Evolutionary conservation across 2,797 vertebrate species (phyloP).

Genomic region (Tokudaia tokunoshimensis): DNA sequence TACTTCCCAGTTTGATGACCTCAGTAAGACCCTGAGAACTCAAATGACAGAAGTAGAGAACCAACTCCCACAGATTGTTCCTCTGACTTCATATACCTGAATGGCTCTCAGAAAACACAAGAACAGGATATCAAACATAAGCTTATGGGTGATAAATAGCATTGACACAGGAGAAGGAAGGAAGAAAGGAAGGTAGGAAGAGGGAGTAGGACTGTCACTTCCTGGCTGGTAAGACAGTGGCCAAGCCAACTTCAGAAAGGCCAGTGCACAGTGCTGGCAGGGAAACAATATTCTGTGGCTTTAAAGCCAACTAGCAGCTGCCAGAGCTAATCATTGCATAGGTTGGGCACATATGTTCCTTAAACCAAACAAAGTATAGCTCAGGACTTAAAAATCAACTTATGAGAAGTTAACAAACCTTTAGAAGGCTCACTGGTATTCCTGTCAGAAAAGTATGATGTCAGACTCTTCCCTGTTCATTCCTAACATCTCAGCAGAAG

Average conservation of each 20-base stretch:
- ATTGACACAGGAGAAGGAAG: background rate
- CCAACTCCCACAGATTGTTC: background rate
- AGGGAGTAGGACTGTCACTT: background rate
- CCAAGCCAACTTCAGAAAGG: background rate
- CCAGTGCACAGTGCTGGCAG: background rate
- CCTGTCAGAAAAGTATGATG: background rate
- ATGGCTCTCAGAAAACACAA: background rate
- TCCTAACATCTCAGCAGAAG: background rate
- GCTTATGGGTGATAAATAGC: background rate
- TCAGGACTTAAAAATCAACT: conserved; percentile 20
- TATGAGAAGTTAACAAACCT: background rate
- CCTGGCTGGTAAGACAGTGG: background rate
- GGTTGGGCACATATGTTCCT: background rate
- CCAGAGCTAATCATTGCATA: background rate
- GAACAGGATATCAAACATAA: background rate
- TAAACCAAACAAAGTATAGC: background rate
- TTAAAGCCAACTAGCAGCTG: background rate
- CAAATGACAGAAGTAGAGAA: background rate
- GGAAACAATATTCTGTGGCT: background rate
- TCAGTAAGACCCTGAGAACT: background rate
- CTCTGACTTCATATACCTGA: background rate
- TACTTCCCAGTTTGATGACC: background rate
- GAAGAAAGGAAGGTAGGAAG: too few relatives aligned
- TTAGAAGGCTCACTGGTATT: background rate
- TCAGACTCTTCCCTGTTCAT: background rate